Base-by-base conservation (phyloP, 2,888 invertebrate genomes). In the Drosophila falleni region DNA sequence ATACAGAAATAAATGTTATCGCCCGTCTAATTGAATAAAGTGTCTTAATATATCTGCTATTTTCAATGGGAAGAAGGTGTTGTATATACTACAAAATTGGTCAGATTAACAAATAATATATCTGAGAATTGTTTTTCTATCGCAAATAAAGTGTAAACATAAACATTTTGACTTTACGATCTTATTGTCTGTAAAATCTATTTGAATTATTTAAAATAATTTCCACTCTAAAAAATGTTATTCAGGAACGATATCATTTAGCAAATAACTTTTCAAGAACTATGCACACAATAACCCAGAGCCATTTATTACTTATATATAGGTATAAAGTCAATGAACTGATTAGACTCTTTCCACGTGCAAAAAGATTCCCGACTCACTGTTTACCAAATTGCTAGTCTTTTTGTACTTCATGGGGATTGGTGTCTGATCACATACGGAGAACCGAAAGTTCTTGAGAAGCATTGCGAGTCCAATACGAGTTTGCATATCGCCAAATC, bases 401-500 rank as follows among this genome's bases (percentile, higher is more conserved):
- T 29, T 49, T 6, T 35, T 58, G 2, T 59, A 64, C 49, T 35
- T 58, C 63, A 64, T 58, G 4, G 87, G 86, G 13, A 83, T 71
- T 6, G 65, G 47, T 1, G 91, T 92, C 61, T 84, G 29, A 0
- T 78, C 65, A 33, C 88, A 88, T 0, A 81, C 75, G 0, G 81
- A 74, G 64, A 92, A 90, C 35, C 75, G 87, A 6, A 89, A 92
- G 47, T 90, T 73, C 31, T 75, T 84, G n/a, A 92, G 42, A 9
- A 92, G 74, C 31, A 81, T 54, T 0, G 82, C 81, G 3, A 92
- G 55, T 0, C 92, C 92, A 53, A 91, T 74, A 1, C 82, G 78
- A 0, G 87, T 63, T 68, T 91, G 90, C 91, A 92, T 91, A 70
- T 90, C 85, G 0, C 92, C 92, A 70, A 92, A 92, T 16, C 92